A percentile compares a stretch with the other conserved stretches of the same genome.
phyloP scores from a whole-genome alignment of 2,888 invertebrate genomes.

The Volucella inflata region DNA sequence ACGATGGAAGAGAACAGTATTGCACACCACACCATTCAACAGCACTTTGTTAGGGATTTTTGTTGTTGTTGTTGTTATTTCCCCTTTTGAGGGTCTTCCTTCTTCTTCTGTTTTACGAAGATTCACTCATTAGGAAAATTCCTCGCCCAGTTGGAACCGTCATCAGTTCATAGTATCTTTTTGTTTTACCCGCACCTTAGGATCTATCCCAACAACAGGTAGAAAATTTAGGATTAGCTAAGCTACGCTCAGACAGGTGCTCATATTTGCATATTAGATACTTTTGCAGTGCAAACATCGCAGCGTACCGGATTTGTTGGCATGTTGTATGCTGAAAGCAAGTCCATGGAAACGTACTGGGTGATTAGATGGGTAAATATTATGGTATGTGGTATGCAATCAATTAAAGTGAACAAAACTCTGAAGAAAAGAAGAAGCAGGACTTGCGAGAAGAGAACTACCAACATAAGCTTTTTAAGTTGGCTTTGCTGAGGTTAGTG shows the following conservation, averaged over 20 bases:
- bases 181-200: constrained; percentile 29
- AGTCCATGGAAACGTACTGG: constrained; percentile 48
- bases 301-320: constrained; percentile 28
- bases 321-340: background rate
- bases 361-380: constrained; percentile 70
- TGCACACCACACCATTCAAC: constrained; percentile 44
- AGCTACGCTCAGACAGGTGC: constrained; percentile 47
- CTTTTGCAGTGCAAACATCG: constrained; percentile 61
- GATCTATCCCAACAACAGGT: constrained; percentile 57
- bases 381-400: constrained; percentile 62
- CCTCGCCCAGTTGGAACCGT: constrained; percentile 52
- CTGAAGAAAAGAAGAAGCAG: constrained; percentile 3
- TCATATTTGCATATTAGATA: constrained; percentile 68
- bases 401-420: constrained; percentile 61
- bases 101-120: constrained; percentile 42
- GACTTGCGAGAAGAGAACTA: constrained; percentile 26
- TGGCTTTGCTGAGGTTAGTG: constrained; percentile 15
- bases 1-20: constrained; percentile 53
- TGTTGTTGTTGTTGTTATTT: background rate
- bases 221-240: constrained; percentile 61
- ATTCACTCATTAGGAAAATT: constrained; percentile 64
- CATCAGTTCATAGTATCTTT: constrained; percentile 57
- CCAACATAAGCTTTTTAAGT: constrained; percentile 16
- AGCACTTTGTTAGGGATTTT: constrained; percentile 29
- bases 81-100: background rate